Base-by-base conservation (phyloP, 1,140 invertebrate species). In the Colletes gigas region DNA sequence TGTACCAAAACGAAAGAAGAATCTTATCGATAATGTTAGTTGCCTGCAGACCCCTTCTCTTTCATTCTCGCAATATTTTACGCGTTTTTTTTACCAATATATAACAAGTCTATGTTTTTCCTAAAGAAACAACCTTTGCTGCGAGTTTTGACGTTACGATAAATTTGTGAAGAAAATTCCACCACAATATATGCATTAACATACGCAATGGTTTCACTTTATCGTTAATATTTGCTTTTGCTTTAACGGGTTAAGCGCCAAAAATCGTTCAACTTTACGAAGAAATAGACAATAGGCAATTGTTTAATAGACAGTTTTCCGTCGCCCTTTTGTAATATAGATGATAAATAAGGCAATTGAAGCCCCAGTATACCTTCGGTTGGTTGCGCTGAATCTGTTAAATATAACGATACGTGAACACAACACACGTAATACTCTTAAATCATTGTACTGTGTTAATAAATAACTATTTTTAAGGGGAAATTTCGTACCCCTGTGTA, bases 31-130 rank as follows among this genome's bases (percentile, higher is more conserved):
- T 65, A 17, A 21, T 52, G 30, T 76, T 66, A 14, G 44, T 15
- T 81, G 19, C 55, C 59, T 84, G 67, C 72, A 81, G 67, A 81
- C 66, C 60, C n/a, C 55, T 72, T 66, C 6, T 68, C 71, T 10
- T 44, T 54, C 14, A 14, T 47, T 55, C 21, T 39, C n/a, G 65
- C 4, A 50, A 19, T 59, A 30, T 52, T 75, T 62, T 52, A 14
- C 15, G 54, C 44, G 57, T 63, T 50, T 5, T 19, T 44, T 8
- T 21, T 30, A 30, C 65, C 50, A 65, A 55, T 67, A 47, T 63
- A 7, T 66, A 81, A 81, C 44, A 52, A 19, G 66, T 52, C 55
- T 59, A 73, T 47, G 8, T 21, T 6, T 70, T 52, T 50, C 60
- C 9, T 66, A n/a, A 67, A 62, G 9, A 67, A 74, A 72, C 76